phyloP scores from a whole-genome alignment of 2,888 invertebrate genomes.

The Odontocerum albicorne region DNA sequence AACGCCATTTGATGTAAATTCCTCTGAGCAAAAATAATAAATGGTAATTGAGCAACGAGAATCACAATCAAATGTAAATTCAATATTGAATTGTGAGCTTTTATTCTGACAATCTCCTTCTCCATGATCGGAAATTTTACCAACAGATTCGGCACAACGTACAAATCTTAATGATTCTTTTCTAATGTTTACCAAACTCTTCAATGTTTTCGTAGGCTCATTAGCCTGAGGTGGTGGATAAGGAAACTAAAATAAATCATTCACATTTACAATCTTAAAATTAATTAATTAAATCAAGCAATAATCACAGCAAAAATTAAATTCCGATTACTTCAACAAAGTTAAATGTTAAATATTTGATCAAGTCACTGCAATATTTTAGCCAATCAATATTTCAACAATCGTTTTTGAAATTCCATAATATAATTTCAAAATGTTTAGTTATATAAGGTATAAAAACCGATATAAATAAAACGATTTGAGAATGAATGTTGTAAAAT shows the following conservation, averaged over 20 bases:
- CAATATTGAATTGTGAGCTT: slow-evolving; percentile 83
- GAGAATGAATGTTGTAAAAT: no score
- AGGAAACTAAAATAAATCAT: slow-evolving; percentile 76
- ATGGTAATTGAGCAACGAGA: slow-evolving; percentile 92
- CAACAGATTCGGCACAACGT: slow-evolving; percentile 66
- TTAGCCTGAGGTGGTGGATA: slow-evolving; percentile 95
- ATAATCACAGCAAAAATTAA: no score
- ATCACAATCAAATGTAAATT: slow-evolving; percentile 97
- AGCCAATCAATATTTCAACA: no score
- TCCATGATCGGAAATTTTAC: slow-evolving; percentile 58
- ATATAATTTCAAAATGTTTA: no score
- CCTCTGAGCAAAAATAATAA: slow-evolving; percentile 94
- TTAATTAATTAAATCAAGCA: no score
- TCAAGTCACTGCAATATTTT: no score
- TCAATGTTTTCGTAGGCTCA: slow-evolving; percentile 95
- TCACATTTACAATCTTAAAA: no score
- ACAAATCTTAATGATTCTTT: slow-evolving; percentile 95
- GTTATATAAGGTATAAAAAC: no score
- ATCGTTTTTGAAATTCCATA: no score
- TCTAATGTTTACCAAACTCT: slow-evolving; percentile 93
- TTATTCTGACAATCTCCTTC: slow-evolving; percentile 66
- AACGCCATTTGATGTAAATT: slow-evolving; percentile 82
- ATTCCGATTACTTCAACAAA: no score
- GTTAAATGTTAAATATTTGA: no score
- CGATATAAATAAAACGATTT: no score